phyloP scores from a whole-genome alignment of 2,888 invertebrate genomes.

The Prosapia bicincta region DNA sequence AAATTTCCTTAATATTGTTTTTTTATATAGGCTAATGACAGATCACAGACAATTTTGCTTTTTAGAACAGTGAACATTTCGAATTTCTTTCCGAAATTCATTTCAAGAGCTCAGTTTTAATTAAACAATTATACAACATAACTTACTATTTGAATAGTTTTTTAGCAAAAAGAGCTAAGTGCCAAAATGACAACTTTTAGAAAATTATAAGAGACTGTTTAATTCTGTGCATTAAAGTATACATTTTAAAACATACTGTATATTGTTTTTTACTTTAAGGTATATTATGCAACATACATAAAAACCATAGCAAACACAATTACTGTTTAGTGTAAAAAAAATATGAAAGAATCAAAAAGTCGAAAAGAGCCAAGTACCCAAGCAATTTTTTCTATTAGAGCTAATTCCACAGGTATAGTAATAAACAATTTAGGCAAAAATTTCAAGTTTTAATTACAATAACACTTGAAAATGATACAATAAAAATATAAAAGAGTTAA shows the following conservation, averaged over 20 bases:
- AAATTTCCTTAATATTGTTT: too few relatives aligned
- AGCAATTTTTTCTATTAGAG: too few relatives aligned
- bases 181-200: neutral
- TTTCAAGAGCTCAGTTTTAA: too few relatives aligned
- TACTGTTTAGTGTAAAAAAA: neutral
- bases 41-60: too few relatives aligned
- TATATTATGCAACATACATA: neutral
- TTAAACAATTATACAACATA: too few relatives aligned
- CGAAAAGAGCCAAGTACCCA: too few relatives aligned
- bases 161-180: neutral
- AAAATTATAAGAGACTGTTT: neutral
- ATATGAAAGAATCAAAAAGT: neutral
- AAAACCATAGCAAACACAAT: neutral
- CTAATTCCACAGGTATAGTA: neutral
- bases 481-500: neutral
- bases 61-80: too few relatives aligned
- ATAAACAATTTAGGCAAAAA: too few relatives aligned
- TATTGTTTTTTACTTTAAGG: neutral
- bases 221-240: too few relatives aligned
- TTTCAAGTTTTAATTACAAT: too few relatives aligned
- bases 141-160: neutral
- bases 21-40: too few relatives aligned
- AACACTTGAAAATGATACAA: neutral
- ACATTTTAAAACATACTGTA: neutral
- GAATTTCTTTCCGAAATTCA: too few relatives aligned